Evolutionary conservation across 2,113 vertebrate genomes (phyloP).

Genomic region (Phyllopteryx taeniolatus): DNA sequence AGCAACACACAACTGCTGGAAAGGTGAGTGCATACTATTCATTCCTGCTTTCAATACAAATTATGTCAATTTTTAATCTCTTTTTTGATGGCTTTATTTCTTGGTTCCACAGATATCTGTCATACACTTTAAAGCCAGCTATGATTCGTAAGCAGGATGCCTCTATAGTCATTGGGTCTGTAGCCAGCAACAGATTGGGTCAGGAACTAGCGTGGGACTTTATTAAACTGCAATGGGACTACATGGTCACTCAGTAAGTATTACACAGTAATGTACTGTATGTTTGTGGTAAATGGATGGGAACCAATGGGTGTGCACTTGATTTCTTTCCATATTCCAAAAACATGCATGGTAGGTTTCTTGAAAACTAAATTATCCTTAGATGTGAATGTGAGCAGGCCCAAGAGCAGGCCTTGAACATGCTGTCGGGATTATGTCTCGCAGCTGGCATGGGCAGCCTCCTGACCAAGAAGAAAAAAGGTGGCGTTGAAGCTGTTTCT

Average conservation of each 20-base stretch:
- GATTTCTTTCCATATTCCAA: not conserved
- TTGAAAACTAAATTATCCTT: too few relatives aligned
- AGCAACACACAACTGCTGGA: conserved; percentile 68
- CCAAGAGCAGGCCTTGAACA: too few relatives aligned
- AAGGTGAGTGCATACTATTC: conserved; percentile 61
- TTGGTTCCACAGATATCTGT: conserved; percentile 75
- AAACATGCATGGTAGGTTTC: too few relatives aligned
- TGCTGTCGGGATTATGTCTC: too few relatives aligned
- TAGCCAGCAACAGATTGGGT: conserved; percentile 77
- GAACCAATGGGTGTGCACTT: not conserved
- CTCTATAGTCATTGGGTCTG: conserved; percentile 77
- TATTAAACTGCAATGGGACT: conserved; percentile 77
- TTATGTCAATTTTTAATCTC: not conserved
- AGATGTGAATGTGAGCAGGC: too few relatives aligned
- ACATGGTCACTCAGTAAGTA: conserved; percentile 82
- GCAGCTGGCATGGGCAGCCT: too few relatives aligned
- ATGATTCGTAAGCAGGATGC: conserved; percentile 87
- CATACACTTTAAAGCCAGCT: conserved; percentile 71
- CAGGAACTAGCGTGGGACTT: conserved; percentile 85
- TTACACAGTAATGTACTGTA: not conserved
- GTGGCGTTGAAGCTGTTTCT: not conserved
- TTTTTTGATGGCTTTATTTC: not conserved
- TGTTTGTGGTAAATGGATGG: not conserved
- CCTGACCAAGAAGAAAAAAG: not conserved
- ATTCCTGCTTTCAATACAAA: not conserved